A percentile compares a stretch with the other conserved stretches of the same genome.
Conservation (phyloP, 2,888 invertebrate species). For the Cerastis rubricosa region DNA sequence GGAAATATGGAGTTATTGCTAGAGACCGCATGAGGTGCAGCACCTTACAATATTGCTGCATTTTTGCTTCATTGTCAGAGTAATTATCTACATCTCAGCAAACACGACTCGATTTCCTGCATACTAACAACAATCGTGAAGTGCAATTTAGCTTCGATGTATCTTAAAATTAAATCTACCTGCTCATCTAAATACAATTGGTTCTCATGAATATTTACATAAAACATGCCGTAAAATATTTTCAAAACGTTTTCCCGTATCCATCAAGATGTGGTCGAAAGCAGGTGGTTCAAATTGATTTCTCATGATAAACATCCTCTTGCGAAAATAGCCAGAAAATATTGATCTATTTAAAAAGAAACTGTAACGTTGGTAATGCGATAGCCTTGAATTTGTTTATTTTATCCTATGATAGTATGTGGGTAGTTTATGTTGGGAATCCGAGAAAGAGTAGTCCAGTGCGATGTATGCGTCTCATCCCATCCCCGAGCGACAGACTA, state of each 20-base stretch:
- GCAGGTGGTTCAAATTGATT: slow-evolving; percentile 48
- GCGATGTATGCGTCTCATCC: slow-evolving; percentile 25
- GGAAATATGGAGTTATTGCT: slow-evolving; percentile 45
- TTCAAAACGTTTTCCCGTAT: slow-evolving; percentile 20
- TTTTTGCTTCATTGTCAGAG: slow-evolving; percentile 58
- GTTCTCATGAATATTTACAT: slow-evolving; percentile 46
- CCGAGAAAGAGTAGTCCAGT: slow-evolving; percentile 29
- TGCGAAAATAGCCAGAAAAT: slow-evolving; percentile 60
- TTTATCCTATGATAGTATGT: slow-evolving; percentile 61
- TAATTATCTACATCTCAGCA: slow-evolving; percentile 56
- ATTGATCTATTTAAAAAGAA: slow-evolving; percentile 65
- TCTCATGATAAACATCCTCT: slow-evolving; percentile 64
- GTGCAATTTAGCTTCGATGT: slow-evolving; percentile 53
- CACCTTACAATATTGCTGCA: slow-evolving; percentile 43
- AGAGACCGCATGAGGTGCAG: slow-evolving; percentile 31
- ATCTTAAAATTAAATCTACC: slow-evolving; percentile 58
- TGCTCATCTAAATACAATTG: slow-evolving; percentile 54
- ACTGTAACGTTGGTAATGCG: slow-evolving; percentile 53
- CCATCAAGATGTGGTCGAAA: slow-evolving; percentile 24
- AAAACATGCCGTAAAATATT: slow-evolving; percentile 13
- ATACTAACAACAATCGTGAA: slow-evolving; percentile 55
- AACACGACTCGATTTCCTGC: slow-evolving; percentile 61
- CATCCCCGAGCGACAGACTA: slow-evolving; percentile 18
- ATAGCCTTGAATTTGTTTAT: slow-evolving; percentile 65
- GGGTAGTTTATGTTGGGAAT: slow-evolving; percentile 59